Conservation (phyloP, 2,113 vertebrate species). For the Neotoma lepida region DNA sequence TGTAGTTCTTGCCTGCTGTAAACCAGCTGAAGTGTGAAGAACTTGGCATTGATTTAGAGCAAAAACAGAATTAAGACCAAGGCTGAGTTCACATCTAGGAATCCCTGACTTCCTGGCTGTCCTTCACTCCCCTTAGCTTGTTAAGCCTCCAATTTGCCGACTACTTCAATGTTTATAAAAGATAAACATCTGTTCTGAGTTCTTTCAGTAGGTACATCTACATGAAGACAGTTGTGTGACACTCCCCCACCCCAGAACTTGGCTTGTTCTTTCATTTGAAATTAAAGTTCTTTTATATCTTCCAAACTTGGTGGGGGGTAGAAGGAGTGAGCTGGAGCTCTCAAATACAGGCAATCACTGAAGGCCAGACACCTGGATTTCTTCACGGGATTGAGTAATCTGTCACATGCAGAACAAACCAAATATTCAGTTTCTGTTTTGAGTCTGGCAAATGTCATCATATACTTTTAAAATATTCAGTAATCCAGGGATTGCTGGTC, state of each 20-base stretch:
- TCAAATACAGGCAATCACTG: conserved; percentile 53
- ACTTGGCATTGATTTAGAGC: conserved; percentile 75
- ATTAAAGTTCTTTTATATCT: conserved; percentile 66
- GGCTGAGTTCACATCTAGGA: conserved; percentile 67
- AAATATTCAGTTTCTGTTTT: conserved; percentile 77
- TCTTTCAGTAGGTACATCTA: conserved; percentile 33
- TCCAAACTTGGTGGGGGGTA: neutral
- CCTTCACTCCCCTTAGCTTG: conserved; percentile 67
- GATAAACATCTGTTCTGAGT: conserved; percentile 66
- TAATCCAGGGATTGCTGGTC: conserved; percentile 66
- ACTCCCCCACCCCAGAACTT: neutral
- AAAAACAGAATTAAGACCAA: conserved; percentile 66
- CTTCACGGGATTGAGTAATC: conserved; percentile 71
- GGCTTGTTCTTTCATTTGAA: conserved; percentile 65
- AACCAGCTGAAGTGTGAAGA: conserved; percentile 76
- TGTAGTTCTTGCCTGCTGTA: conserved; percentile 72
- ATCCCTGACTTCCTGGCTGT: conserved; percentile 70
- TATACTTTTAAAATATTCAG: conserved; percentile 74
- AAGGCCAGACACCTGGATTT: conserved; percentile 73
- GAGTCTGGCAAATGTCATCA: conserved; percentile 73
- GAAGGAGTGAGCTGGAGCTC: neutral
- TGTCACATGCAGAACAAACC: conserved; percentile 66
- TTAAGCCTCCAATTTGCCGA: conserved; percentile 63
- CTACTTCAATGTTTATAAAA: conserved; percentile 66
- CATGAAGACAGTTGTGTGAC: conserved; percentile 29